A percentile compares a stretch with the other conserved stretches of the same genome.
Evolutionary conservation across 2,113 vertebrate genomes (phyloP).

Genomic region (Cariama cristata): DNA sequence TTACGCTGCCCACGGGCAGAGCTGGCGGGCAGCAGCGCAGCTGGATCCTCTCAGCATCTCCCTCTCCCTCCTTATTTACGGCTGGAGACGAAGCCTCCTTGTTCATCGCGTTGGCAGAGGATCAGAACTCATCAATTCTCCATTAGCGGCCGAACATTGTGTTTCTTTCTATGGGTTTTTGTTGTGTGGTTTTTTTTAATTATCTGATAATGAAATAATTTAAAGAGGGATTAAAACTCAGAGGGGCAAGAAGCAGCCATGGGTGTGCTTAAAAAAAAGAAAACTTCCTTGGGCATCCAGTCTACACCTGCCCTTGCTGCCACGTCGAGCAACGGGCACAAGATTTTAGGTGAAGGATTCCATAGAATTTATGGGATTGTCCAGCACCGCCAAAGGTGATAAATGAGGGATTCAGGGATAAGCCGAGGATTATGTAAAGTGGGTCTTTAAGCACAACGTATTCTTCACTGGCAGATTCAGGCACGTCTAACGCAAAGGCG

Average conservation of each 20-base stretch:
- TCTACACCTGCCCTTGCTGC: background rate
- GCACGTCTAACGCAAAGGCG: background rate
- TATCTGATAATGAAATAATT: background rate
- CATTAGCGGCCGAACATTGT: accelerated
- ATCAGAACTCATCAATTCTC: constrained; percentile 7
- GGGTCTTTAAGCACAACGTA: background rate
- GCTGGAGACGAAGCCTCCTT: background rate
- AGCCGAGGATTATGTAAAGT: constrained; percentile 8
- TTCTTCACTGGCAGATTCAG: background rate
- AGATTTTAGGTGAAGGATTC: background rate
- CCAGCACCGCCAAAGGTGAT: background rate
- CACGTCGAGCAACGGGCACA: accelerated
- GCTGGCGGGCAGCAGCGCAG: background rate
- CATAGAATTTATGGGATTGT: background rate
- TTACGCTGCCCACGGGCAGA: background rate
- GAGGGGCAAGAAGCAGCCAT: background rate
- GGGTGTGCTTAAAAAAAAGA: background rate
- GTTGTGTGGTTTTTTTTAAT: background rate
- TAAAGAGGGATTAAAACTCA: background rate
- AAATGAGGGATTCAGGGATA: constrained; percentile 25
- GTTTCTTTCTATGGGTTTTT: background rate
- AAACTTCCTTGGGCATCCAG: background rate
- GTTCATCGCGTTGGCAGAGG: background rate
- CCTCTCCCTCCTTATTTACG: background rate
- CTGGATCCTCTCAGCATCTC: constrained; percentile 20